phyloP scores from a whole-genome alignment of 2,113 vertebrate genomes.

The Epinephelus lanceolatus region DNA sequence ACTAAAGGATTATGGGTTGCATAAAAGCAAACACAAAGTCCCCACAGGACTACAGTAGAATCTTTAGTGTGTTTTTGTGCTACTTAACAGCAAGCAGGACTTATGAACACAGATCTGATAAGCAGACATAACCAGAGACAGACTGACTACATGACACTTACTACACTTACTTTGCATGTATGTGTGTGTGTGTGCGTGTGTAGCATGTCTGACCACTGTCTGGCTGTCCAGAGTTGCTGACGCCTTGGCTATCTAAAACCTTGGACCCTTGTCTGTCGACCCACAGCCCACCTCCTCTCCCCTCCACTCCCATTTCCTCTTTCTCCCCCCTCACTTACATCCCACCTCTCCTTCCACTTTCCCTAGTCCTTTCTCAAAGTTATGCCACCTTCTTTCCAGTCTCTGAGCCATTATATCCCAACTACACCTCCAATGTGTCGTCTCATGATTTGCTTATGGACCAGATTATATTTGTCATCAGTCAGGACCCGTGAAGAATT shows the following conservation, averaged over 20 bases:
- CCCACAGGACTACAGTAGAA: conserved; percentile 16
- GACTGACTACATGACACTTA: conserved; percentile 39
- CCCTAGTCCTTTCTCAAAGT: conserved; percentile 7
- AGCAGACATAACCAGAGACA: conserved; percentile 60
- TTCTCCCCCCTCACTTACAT: not conserved
- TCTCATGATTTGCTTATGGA: not conserved
- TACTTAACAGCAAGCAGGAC: conserved; percentile 31
- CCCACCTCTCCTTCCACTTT: conserved; percentile 22
- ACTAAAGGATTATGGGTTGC: conserved; percentile 21
- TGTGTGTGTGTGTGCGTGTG: conserved; percentile 7
- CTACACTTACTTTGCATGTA: not conserved
- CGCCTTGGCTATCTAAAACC: conserved; percentile 75
- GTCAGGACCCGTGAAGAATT: not conserved
- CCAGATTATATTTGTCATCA: not conserved
- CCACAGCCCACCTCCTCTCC: conserved; percentile 9
- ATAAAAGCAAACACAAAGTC: conserved; percentile 30
- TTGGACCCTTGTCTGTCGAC: conserved; percentile 46
- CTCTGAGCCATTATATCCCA: not conserved
- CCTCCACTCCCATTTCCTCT: conserved; percentile 53
- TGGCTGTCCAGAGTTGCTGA: conserved; percentile 64
- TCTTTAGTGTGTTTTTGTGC: conserved; percentile 30
- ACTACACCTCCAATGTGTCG: not conserved
- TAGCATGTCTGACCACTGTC: conserved; percentile 59
- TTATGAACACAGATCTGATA: conserved; percentile 53
- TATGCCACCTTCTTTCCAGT: not conserved